A percentile compares a stretch with the other conserved stretches of the same genome.
Evolutionary conservation across 2,113 vertebrate genomes (phyloP).

Genomic region (Brachyhypopomus gauderio): DNA sequence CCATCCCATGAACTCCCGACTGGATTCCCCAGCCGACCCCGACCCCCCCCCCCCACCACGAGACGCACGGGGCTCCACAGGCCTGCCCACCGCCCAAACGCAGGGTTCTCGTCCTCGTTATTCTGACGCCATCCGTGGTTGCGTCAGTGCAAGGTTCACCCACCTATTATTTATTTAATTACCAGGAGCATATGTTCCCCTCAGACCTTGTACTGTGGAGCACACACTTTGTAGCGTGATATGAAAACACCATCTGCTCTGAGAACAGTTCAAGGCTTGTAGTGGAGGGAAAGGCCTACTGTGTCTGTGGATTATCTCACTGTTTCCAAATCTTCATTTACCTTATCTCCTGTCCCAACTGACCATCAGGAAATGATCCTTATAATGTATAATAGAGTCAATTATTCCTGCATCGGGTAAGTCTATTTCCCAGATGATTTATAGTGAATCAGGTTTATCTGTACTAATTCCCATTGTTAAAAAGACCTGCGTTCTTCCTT

Average conservation of each 20-base stretch:
- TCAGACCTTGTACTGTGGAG: slow-evolving; percentile 69
- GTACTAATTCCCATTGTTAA: not conserved
- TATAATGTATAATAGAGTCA: slow-evolving; percentile 63
- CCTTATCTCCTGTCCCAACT: slow-evolving; percentile 41
- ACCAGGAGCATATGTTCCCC: slow-evolving; percentile 71
- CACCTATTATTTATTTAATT: slow-evolving; percentile 65
- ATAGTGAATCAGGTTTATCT: slow-evolving; percentile 7
- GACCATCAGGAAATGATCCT: slow-evolving; percentile 69
- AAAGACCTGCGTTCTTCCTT: not conserved
- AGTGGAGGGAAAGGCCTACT: slow-evolving; percentile 61
- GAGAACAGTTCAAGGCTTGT: slow-evolving; percentile 69
- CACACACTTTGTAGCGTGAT: slow-evolving; percentile 71
- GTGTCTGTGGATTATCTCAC: slow-evolving; percentile 73
- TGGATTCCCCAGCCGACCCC: not conserved
- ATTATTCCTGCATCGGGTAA: slow-evolving; percentile 52
- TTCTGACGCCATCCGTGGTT: slow-evolving; percentile 6
- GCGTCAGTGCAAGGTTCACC: slow-evolving; percentile 41
- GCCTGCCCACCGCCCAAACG: slow-evolving; percentile 5
- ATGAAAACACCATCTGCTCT: slow-evolving; percentile 81
- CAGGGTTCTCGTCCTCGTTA: slow-evolving; percentile 18
- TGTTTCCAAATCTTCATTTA: slow-evolving; percentile 69
- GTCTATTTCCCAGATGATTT: not conserved
- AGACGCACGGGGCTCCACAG: slow-evolving; percentile 17
- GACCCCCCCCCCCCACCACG: not conserved
- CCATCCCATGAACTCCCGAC: slow-evolving; percentile 52